Conservation (phyloP, 2,113 vertebrate species). For the Herpetotheres cachinnans region DNA sequence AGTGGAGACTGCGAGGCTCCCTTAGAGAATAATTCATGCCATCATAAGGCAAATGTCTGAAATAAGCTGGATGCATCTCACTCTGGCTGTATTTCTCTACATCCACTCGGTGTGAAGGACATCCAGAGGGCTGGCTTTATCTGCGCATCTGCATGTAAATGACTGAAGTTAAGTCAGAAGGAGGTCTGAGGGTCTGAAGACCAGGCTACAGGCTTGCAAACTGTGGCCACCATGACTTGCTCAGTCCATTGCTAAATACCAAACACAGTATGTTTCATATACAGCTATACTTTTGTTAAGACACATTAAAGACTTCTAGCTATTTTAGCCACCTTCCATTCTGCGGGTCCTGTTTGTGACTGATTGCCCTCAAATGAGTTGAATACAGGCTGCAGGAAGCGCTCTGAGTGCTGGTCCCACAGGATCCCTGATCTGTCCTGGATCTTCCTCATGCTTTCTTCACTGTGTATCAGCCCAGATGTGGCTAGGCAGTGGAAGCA, state of each 20-base stretch:
- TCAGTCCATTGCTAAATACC: background rate
- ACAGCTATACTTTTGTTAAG: background rate
- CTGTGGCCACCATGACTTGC: background rate
- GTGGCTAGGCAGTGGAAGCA: background rate
- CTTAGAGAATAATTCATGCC: background rate
- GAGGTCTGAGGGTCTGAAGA: background rate
- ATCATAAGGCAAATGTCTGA: background rate
- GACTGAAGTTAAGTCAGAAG: background rate
- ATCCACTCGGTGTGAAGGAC: background rate
- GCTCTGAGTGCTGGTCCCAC: background rate
- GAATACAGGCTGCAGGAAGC: background rate
- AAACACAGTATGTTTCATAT: background rate
- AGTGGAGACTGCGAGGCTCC: background rate
- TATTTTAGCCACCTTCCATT: background rate
- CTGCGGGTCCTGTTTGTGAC: background rate
- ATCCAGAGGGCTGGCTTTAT: background rate
- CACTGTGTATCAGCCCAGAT: fast-evolving
- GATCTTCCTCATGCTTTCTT: background rate
- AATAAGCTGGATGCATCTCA: background rate
- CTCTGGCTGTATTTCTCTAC: background rate
- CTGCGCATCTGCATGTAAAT: background rate
- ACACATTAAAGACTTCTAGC: background rate
- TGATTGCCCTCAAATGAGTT: background rate
- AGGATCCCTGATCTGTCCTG: background rate
- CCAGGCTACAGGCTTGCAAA: background rate